Evolutionary conservation across 2,797 vertebrate species (phyloP).

Genomic region (Spinus pinus): DNA sequence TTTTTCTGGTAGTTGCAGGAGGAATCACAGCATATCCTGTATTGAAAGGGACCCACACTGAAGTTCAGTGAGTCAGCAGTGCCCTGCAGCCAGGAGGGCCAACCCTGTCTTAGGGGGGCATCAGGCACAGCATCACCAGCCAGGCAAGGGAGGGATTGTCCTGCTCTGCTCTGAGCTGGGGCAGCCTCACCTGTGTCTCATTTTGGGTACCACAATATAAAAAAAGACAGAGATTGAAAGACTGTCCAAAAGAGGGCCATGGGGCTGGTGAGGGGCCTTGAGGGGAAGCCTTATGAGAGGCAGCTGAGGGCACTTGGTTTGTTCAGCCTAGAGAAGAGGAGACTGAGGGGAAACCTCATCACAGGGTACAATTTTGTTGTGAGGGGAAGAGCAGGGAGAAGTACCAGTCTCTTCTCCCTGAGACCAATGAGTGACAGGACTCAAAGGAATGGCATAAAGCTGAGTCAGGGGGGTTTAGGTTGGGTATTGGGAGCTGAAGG

Average conservation of each 20-base stretch:
- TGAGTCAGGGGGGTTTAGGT: not conserved
- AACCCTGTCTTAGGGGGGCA: not conserved
- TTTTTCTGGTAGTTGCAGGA: not conserved
- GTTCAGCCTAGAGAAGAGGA: not conserved
- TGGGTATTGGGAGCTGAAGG: not conserved
- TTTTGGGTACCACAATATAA: not conserved
- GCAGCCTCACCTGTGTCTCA: not conserved
- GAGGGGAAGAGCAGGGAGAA: not conserved
- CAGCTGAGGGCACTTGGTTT: not conserved
- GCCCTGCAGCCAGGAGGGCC: not conserved
- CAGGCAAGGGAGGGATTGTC: not conserved
- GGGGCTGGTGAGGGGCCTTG: not conserved
- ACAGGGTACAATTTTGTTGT: not conserved
- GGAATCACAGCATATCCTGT: not conserved
- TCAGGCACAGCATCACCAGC: not conserved
- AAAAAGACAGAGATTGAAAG: not conserved
- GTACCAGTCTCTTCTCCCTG: not conserved
- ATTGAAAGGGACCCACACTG: not conserved
- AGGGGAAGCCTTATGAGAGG: not conserved
- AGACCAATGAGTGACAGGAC: not conserved
- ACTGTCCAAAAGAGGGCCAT: not conserved
- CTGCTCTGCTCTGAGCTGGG: not conserved
- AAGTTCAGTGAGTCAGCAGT: not conserved
- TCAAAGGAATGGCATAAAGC: not conserved
- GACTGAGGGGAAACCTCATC: too few relatives aligned